Conservation (phyloP, 1,140 invertebrate genomes). For the Heliconius nattereri region DNA sequence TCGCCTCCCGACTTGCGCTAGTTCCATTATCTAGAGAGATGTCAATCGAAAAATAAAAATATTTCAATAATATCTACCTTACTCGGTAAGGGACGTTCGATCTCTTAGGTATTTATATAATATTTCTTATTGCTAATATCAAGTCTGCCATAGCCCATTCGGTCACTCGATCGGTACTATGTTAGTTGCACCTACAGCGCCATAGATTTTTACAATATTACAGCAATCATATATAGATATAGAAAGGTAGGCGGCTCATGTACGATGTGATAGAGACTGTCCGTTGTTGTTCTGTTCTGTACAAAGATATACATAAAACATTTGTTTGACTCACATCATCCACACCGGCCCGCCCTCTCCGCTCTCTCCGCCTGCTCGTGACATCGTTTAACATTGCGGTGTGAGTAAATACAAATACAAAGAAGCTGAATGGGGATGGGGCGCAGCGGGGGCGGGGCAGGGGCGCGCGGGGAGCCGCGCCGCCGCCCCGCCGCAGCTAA, state of each 20-base stretch:
- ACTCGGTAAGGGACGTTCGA: slow-evolving; percentile 81
- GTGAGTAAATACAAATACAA: slow-evolving; percentile 56
- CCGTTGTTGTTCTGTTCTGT: background rate
- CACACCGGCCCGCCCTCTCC: background rate
- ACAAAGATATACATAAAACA: background rate
- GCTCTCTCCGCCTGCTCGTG: slow-evolving; percentile 11
- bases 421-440: slow-evolving; percentile 49
- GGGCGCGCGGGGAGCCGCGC: slow-evolving; percentile 49
- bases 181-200: slow-evolving; percentile 52
- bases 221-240: slow-evolving; percentile 6
- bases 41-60: slow-evolving; percentile 76
- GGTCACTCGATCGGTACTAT: slow-evolving; percentile 45
- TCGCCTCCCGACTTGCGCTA: slow-evolving; percentile 46
- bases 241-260: background rate
- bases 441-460: slow-evolving; percentile 21
- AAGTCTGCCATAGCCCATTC: slow-evolving; percentile 69
- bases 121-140: slow-evolving; percentile 77
- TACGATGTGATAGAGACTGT: background rate
- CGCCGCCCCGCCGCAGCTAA: slow-evolving; percentile 56
- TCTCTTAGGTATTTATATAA: slow-evolving; percentile 77
- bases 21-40: slow-evolving; percentile 65
- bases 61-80: slow-evolving; percentile 78
- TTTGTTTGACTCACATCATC: background rate
- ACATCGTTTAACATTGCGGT: slow-evolving; percentile 50
- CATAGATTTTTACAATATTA: slow-evolving; percentile 54